phyloP scores from a whole-genome alignment of 2,797 vertebrate genomes.

The Rhinogobio ventralis region DNA sequence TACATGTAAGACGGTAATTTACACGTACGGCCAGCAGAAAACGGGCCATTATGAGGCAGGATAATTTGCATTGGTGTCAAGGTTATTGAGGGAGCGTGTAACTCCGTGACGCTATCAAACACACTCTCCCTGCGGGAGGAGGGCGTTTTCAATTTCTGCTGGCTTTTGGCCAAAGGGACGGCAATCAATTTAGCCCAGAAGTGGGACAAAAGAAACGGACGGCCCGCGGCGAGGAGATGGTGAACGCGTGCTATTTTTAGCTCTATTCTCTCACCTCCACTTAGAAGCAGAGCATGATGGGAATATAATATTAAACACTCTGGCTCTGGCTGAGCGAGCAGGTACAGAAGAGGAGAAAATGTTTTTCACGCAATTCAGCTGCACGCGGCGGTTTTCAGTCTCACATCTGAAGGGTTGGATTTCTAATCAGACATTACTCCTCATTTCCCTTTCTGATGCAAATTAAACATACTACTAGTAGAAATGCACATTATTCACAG shows the following conservation, averaged over 20 bases:
- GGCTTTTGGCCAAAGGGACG: slow-evolving; percentile 72
- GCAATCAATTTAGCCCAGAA: slow-evolving; percentile 76
- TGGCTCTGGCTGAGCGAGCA: slow-evolving; percentile 60
- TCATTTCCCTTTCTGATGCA: background rate
- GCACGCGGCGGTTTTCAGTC: background rate
- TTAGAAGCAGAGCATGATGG: slow-evolving; percentile 67
- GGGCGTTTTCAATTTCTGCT: slow-evolving; percentile 73
- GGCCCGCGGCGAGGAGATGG: slow-evolving; percentile 65
- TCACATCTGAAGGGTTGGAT: background rate
- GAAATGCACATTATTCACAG: background rate
- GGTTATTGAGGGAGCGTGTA: slow-evolving; percentile 57
- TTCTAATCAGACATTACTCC: background rate
- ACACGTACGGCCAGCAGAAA: background rate
- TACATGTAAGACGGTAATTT: background rate
- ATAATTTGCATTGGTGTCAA: slow-evolving; percentile 62
- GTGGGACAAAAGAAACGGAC: slow-evolving; percentile 77
- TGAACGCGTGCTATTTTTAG: slow-evolving; percentile 78
- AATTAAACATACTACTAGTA: background rate
- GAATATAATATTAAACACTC: slow-evolving; percentile 73
- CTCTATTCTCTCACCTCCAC: slow-evolving; percentile 73
- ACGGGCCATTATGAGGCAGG: slow-evolving; percentile 32
- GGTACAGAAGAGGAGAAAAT: background rate
- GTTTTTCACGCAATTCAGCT: background rate
- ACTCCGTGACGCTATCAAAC: slow-evolving; percentile 56
- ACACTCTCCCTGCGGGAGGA: slow-evolving; percentile 47